phyloP scores from a whole-genome alignment of 2,797 vertebrate species.

The Karalla daura region DNA sequence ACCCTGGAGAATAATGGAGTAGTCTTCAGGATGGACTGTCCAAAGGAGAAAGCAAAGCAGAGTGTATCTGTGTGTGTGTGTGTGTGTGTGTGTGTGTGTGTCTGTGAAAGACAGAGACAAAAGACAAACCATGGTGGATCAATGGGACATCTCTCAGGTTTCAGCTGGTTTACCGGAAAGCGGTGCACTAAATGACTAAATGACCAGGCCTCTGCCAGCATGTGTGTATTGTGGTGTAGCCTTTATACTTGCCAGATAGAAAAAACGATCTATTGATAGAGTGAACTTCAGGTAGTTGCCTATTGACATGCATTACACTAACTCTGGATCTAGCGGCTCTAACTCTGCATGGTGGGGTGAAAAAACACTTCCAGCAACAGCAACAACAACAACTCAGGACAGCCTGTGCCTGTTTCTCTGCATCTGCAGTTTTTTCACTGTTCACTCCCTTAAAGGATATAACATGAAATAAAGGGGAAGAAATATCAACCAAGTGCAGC shows the following conservation, averaged over 20 bases:
- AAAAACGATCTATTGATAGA: constrained; percentile 5
- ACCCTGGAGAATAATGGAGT: background rate
- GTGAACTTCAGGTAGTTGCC: background rate
- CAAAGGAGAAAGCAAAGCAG: constrained; percentile 1
- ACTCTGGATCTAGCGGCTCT: background rate
- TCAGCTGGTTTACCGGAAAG: constrained; percentile 71
- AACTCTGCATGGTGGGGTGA: too few species aligned
- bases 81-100: background rate
- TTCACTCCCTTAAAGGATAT: too few species aligned
- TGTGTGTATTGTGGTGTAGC: background rate
- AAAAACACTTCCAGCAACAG: too few species aligned
- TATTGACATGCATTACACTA: background rate
- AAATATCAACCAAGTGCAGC: too few species aligned
- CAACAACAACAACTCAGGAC: too few species aligned
- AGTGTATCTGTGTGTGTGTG: background rate
- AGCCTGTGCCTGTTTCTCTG: too few species aligned
- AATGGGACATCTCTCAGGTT: constrained; percentile 65
- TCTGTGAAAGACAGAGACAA: constrained; percentile 2
- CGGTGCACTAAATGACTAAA: constrained; percentile 38
- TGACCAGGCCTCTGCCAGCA: constrained; percentile 12
- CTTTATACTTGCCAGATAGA: background rate
- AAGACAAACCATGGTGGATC: constrained; percentile 43
- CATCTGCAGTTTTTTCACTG: too few species aligned
- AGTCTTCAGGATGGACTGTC: background rate
- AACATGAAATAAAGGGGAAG: too few species aligned